phyloP scores from a whole-genome alignment of 2,113 vertebrate genomes.

The Mohoua ochrocephala region DNA sequence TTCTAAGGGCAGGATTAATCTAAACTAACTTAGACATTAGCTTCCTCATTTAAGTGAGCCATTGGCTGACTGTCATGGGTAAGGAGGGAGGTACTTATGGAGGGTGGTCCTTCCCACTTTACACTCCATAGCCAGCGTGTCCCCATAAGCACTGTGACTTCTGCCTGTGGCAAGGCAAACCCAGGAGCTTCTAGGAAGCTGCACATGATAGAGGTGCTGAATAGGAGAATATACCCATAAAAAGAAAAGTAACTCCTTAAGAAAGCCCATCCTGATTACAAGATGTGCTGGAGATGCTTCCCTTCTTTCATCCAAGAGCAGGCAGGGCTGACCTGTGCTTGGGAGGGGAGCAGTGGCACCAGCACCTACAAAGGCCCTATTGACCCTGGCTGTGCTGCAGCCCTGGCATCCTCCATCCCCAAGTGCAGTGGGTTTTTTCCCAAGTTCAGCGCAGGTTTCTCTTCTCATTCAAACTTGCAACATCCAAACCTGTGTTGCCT shows the following conservation, averaged over 20 bases:
- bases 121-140: fast-evolving
- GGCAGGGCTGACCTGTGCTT: neutral
- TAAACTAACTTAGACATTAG: fast-evolving
- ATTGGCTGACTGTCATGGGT: neutral
- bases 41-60: neutral
- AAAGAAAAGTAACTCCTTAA: neutral
- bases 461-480: neutral
- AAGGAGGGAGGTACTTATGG: neutral
- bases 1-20: neutral
- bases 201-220: fast-evolving
- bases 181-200: neutral
- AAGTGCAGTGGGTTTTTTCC: neutral
- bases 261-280: neutral
- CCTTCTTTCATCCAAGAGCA: neutral
- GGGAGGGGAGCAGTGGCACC: neutral
- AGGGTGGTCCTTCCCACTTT: neutral
- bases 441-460: neutral
- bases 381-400: neutral
- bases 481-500: neutral
- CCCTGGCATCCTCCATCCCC: neutral
- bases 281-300: neutral
- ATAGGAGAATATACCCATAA: neutral
- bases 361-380: fast-evolving
- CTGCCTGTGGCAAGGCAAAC: neutral
- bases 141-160: neutral